Evolutionary conservation across 2,888 invertebrate species (phyloP).

Genomic region (Nymphalis urticae): DNA sequence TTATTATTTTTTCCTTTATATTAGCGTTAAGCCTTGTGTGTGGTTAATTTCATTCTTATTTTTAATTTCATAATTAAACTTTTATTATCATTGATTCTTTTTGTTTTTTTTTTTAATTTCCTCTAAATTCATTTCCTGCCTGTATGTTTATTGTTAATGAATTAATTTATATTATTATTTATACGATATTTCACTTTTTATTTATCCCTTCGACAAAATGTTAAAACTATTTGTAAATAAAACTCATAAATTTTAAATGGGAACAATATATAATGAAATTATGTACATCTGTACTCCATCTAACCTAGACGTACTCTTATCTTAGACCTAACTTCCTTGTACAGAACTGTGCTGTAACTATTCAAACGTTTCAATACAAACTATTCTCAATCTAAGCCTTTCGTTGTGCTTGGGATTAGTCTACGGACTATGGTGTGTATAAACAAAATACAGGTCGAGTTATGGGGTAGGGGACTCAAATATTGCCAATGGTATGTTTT

Average conservation of each 20-base stretch:
- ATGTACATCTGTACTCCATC: conserved; percentile 78
- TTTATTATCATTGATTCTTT: conserved; percentile 76
- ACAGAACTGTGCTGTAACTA: conserved; percentile 45
- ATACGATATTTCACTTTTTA: conserved; percentile 44
- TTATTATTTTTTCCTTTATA: conserved; percentile 62
- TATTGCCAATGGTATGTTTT: conserved; percentile 73
- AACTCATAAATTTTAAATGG: conserved; percentile 77
- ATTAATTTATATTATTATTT: conserved; percentile 43
- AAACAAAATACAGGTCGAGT: conserved; percentile 64
- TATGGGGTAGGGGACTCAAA: conserved; percentile 74
- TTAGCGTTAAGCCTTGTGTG: conserved; percentile 79
- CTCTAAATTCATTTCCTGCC: conserved; percentile 56
- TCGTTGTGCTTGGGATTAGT: conserved; percentile 46
- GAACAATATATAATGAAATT: conserved; percentile 77
- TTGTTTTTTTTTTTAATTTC: conserved; percentile 69
- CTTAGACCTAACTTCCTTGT: conserved; percentile 72
- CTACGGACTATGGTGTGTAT: conserved; percentile 55
- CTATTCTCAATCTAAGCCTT: conserved; percentile 56
- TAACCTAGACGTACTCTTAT: conserved; percentile 78
- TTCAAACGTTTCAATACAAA: conserved; percentile 55
- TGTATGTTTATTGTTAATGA: conserved; percentile 48
- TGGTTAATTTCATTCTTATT: conserved; percentile 80
- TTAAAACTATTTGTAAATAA: conserved; percentile 78
- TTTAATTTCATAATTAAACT: conserved; percentile 80
- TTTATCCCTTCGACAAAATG: conserved; percentile 55